These are phyloP conservation scores for Chrysaora quinquecirrha DNA, from an alignment of 30 jellyfish, hydroid and myxozoan species.

Conservation along the genomic window DNA sequence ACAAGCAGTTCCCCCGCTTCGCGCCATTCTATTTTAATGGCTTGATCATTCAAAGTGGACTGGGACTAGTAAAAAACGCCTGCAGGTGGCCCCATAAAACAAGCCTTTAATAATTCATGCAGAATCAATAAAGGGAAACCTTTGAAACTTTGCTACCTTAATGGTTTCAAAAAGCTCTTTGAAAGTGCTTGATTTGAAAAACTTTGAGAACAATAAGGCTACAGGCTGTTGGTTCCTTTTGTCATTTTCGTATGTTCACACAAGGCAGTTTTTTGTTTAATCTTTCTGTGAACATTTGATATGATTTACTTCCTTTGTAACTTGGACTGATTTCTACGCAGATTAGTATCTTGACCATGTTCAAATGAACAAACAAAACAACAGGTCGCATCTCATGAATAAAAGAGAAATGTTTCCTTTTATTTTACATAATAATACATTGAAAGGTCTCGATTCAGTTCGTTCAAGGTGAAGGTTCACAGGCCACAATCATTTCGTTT, in stretches of 20 bases:
- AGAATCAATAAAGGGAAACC: constrained; percentile 5
- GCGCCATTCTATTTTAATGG: too few species aligned
- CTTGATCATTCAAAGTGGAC: too few species aligned
- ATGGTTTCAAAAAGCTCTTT: constrained; percentile 22
- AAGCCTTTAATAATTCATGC: not conserved
- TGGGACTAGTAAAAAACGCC: too few species aligned
- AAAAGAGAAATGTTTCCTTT: constrained; percentile 74
- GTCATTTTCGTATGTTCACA: constrained; percentile 43
- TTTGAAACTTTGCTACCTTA: constrained; percentile 77
- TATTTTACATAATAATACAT: constrained; percentile 56
- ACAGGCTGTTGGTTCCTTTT: constrained; percentile 77
- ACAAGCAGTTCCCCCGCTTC: too few species aligned
- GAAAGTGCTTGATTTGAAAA: not conserved
- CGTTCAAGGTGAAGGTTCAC: constrained; percentile 59
- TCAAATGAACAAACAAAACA: constrained; percentile 79
- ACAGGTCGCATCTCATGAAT: constrained; percentile 57
- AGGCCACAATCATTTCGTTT: constrained; percentile 43
- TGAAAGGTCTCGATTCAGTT: constrained; percentile 14
- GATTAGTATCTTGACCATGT: constrained; percentile 65
- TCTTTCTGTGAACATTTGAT: constrained; percentile 59
- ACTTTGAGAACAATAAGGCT: constrained; percentile 45
- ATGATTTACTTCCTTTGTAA: constrained; percentile 60
- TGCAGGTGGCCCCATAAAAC: constrained; percentile 8
- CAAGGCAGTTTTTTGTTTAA: constrained; percentile 50
- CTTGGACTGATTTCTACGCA: constrained; percentile 11